A percentile compares a stretch with the other conserved stretches of the same genome.
phyloP scores from a whole-genome alignment of 2,113 vertebrate genomes.

The Sylvicapra grimmia region DNA sequence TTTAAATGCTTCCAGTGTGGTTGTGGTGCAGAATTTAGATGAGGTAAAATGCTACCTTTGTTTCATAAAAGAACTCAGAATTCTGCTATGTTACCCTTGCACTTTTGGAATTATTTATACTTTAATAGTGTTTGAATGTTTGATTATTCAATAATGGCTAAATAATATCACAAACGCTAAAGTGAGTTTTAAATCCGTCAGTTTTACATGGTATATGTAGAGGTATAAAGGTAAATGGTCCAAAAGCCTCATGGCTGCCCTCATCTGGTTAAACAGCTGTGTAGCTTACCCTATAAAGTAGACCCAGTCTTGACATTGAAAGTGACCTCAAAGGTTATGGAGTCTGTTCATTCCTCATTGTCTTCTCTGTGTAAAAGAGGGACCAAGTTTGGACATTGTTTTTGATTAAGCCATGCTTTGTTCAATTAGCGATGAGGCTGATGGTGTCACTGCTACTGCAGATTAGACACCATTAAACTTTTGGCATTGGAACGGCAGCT shows the following conservation, averaged over 20 bases:
- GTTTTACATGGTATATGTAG: not conserved
- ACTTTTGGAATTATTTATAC: not conserved
- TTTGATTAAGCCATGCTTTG: not conserved
- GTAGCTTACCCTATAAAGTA: not conserved
- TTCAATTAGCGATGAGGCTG: not conserved
- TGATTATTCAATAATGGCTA: constrained; percentile 27
- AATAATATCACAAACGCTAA: not conserved
- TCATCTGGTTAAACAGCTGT: not conserved
- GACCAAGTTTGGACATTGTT: not conserved
- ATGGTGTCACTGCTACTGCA: not conserved
- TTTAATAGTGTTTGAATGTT: not conserved
- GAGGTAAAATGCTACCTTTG: not conserved
- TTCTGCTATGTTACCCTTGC: not conserved
- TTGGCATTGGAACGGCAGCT: not conserved
- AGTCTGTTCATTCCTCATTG: not conserved
- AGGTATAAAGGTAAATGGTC: not conserved
- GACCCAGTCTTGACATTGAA: not conserved
- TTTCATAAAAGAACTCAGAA: constrained; percentile 30
- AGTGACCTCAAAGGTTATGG: not conserved
- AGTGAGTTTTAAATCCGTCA: constrained; percentile 12
- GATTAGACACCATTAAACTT: not conserved
- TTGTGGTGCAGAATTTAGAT: not conserved
- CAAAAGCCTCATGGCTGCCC: not conserved
- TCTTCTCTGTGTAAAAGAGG: not conserved
- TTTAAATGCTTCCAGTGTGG: not conserved